phyloP scores from a whole-genome alignment of 2,113 vertebrate species.

The Scytalopus superciliaris region DNA sequence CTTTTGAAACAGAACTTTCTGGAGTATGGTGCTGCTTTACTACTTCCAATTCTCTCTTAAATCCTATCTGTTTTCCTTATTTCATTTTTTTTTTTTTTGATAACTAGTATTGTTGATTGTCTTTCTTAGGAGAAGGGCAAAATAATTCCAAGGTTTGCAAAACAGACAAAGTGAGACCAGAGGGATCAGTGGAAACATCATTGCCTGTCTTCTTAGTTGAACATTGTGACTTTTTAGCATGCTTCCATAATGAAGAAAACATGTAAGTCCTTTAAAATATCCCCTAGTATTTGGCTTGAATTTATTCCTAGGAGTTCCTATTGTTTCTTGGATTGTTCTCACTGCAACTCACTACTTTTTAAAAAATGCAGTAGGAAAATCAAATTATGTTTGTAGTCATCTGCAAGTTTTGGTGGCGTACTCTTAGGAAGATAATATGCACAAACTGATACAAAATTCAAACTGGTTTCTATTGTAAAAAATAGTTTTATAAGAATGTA shows the following conservation, averaged over 20 bases:
- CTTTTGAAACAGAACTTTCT: neutral
- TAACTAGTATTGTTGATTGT: neutral
- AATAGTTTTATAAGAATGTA: neutral
- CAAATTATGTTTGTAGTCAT: neutral
- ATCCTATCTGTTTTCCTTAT: neutral
- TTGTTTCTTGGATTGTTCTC: neutral
- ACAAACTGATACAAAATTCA: neutral
- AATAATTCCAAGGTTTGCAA: neutral
- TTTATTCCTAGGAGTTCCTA: neutral
- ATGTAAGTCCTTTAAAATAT: slow-evolving; percentile 62
- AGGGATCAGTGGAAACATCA: slow-evolving; percentile 62
- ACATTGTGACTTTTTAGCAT: slow-evolving; percentile 28
- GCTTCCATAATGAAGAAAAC: neutral
- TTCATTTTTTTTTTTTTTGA: neutral
- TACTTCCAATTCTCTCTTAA: neutral
- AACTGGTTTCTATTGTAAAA: neutral
- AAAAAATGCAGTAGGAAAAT: neutral
- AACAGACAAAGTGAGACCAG: neutral
- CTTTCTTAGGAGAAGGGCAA: slow-evolving; percentile 14
- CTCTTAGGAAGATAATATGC: neutral
- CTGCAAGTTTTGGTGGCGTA: neutral
- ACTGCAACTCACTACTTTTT: neutral
- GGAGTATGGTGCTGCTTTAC: neutral
- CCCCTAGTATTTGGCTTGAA: neutral
- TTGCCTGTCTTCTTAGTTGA: slow-evolving; percentile 79